Evolutionary conservation across 2,888 invertebrate species (phyloP), one percentile per base, ranked within the genome.

Genomic region (Drymonia ruficornis): DNA sequence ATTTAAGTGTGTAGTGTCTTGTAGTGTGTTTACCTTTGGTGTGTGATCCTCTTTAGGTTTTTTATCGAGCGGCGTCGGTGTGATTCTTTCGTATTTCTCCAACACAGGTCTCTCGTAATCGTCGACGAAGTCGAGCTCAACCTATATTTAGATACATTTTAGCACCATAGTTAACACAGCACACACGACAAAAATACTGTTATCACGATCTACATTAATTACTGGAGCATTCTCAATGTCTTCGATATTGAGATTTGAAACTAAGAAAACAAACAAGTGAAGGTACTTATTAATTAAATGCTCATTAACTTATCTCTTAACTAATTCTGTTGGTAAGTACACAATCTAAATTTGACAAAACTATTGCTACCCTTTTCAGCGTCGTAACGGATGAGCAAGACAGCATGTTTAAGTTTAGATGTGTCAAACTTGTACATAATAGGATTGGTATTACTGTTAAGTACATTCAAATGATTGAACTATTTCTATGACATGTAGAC

Each of bases 71-170:
- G 93, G 93, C 76, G 93, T 93, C 50, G 93, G 93, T 84, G 93
- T 86, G 70, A 93, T 82, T 76, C 93, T 94, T 88, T 96, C 95
- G 75, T 95, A 96, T 87, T 94, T 95, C 86, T 96, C 96, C 79
- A 96, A 90, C 50, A 94, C 95, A 2, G 96, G 95, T 74, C 96
- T 93, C 81, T 96, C 96, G 85, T 97, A 97, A 91, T 97, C 96
- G 50, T 95, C 95, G 77, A 91, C 89, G 79, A 93, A 93, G 77
- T 93, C 92, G 81, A 91, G 73, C 80, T 81, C 80, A 56, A 87
- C 92, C 92, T 92, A 91, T 72, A 83, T 83, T 78, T 70, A 86
- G 87, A 85, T 69, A 84, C 59, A 79, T 51, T 87, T 89, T 86
- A 88, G 79, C 87, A 89, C 88, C 78, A 79, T 71, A 69, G 80